Base-by-base conservation (phyloP, 2,888 invertebrate species). In the Ectemnius continuus region DNA sequence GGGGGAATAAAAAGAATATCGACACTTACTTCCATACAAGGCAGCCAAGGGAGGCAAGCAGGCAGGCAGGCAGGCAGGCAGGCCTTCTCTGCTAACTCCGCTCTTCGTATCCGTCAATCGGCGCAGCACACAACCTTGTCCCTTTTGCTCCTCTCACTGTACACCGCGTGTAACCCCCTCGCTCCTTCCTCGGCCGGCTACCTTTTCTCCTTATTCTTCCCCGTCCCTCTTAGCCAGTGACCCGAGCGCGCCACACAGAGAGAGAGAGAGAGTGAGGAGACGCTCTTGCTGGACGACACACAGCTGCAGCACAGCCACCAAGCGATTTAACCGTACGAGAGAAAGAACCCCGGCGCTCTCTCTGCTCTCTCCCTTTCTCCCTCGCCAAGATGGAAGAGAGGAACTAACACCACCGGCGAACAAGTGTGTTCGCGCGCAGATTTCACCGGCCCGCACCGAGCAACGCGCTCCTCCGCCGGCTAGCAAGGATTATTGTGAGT, bases 11-110 rank as follows among this genome's bases (percentile, higher is more conserved):
- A 52, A 71, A 68, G 48, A 71, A 70, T 56, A 78, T 69, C 61
- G 28, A 72, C 75, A 80, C 86, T 86, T 81, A 87, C 86, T 61
- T 59, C 85, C 81, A 64, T 80, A 83, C 67, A 84, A 83, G 85
- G 82, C 62, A 73, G 62, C 76, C 36, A 36, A 23, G 36, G 36
- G 8, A 36, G 36, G 8, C 36, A 36, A 8, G 36, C 36, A 36
- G 28, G 28, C 28, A 28, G 28, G 28, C 28, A 28, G 28, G 3
- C 28, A 28, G 28, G 28, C 28, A 28, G 36, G 36, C 36, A 36
- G 36, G 11, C 73, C 76, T 70, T 4, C 28, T 71, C 61, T 62
- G 20, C 66, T 52, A 46, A 11, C 47, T 16, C 56, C 26, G 60
- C 18, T 57, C 26, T 60, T 66, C 56, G 73, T 67, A 82, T 82